phyloP scores from a whole-genome alignment of 2,888 invertebrate genomes.

The Agriopis marginaria region DNA sequence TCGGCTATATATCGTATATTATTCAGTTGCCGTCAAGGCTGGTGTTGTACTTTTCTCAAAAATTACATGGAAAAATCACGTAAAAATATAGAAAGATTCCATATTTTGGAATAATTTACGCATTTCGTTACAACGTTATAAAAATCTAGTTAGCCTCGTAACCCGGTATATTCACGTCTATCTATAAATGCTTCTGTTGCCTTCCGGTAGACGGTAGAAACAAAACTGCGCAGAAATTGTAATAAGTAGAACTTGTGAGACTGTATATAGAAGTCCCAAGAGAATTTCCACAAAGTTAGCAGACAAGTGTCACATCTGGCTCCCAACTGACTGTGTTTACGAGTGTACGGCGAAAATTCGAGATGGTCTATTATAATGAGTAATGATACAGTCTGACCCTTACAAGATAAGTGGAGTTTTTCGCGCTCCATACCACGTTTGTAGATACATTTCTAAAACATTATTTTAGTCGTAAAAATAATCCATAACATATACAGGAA shows the following conservation, averaged over 20 bases:
- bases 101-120: no score
- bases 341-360: conserved; percentile 27
- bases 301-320: conserved; percentile 37
- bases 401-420: conserved; percentile 10
- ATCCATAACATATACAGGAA: no score
- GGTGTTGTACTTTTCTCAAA: no score
- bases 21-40: no score
- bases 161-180: no score
- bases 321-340: conserved; percentile 27
- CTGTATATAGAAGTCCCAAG: conserved; percentile 8
- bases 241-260: not conserved
- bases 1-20: no score
- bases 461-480: conserved; percentile 2
- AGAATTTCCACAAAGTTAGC: conserved; percentile 20
- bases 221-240: not conserved
- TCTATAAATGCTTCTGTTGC: no score
- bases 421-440: conserved; percentile 1
- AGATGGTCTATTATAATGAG: conserved; percentile 34
- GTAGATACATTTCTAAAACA: conserved; percentile 2
- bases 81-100: no score
- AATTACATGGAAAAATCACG: no score
- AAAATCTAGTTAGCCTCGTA: no score
- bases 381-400: conserved; percentile 23
- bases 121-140: no score
- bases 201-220: not conserved